Base-by-base conservation (phyloP, 2,797 vertebrate genomes). In the Gymnoscopelus braueri region DNA sequence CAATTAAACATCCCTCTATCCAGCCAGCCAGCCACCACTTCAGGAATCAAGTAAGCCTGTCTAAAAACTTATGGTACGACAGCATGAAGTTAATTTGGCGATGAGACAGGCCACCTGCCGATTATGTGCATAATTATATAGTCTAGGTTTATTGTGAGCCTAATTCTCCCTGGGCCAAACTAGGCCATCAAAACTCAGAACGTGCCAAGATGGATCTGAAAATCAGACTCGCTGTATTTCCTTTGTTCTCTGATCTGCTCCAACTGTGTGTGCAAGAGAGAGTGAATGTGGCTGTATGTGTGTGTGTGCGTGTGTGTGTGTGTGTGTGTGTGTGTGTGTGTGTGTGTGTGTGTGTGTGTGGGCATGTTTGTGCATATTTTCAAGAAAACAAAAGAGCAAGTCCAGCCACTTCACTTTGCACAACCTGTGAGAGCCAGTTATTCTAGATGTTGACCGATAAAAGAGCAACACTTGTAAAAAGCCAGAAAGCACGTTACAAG, bases 371-470 rank as follows among this genome's bases (percentile, higher is more conserved):
- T n/a, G 15, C 67, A 62, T 72, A 76, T 77, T 58, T 52, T 8
- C 39, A 39, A 6, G 56, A 65, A 49, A 64, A 79, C 80, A 63
- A 60, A 59, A 62, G 74, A 47, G 24, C 57, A n/a, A 56, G 54
- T 51, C 56, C n/a, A 2, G 55, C n/a, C 35, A 10, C 57, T 79
- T 49, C 67, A 76, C 9, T 65, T 69, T 56, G 67, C 78, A 58
- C 63, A 59, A 75, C 78, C 68, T 74, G 87, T 73, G 79, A 81
- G 48, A 58, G 63, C 58, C 75, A 62, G 71, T 58, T 75, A 51
- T 63, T 71, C 55, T 23, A 69, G 72, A 65, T 74, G 67, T 58
- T 65, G 77, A 78, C 71, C 73, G 24, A 26, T 47, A 80, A 72
- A 62, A 63, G 49, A 13, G 3, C 39, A 39, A 39, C 39, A 9